Evolutionary conservation across 2,888 invertebrate species (phyloP).

Genomic region (Plagodis dolabraria): DNA sequence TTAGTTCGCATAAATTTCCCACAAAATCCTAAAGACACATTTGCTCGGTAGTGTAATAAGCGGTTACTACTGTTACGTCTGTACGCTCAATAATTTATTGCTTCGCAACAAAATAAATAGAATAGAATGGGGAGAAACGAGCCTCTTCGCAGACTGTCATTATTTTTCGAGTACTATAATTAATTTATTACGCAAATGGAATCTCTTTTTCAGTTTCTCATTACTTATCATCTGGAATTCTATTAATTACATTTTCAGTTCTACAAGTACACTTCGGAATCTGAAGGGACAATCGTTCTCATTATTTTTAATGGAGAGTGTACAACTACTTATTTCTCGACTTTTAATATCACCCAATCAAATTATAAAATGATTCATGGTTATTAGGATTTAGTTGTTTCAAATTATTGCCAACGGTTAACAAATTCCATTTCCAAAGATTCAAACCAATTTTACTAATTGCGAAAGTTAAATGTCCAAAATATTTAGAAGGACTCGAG

Average conservation of each 20-base stretch:
- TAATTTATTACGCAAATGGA: slow-evolving; percentile 19
- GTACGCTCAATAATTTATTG: slow-evolving; percentile 32
- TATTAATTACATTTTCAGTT: slow-evolving; percentile 23
- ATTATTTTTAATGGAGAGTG: slow-evolving; percentile 39
- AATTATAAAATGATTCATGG: slow-evolving; percentile 40
- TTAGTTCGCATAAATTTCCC: slow-evolving; percentile 66
- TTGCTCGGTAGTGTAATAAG: slow-evolving; percentile 47
- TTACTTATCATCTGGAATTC: slow-evolving; percentile 19
- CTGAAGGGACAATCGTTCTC: slow-evolving; percentile 29
- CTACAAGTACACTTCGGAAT: slow-evolving; percentile 13
- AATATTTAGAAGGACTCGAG: slow-evolving; percentile 37
- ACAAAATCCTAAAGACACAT: slow-evolving; percentile 53
- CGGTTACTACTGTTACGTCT: slow-evolving; percentile 34
- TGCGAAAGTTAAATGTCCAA: slow-evolving; percentile 49
- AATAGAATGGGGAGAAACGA: slow-evolving; percentile 29
- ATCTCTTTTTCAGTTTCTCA: slow-evolving; percentile 13
- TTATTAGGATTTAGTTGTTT: slow-evolving; percentile 42
- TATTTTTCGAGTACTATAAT: slow-evolving; percentile 23
- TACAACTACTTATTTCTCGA: slow-evolving; percentile 29
- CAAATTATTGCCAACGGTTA: slow-evolving; percentile 42
- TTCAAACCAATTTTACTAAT: slow-evolving; percentile 42
- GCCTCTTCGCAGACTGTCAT: slow-evolving; percentile 24
- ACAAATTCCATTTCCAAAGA: slow-evolving; percentile 45
- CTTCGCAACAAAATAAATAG: slow-evolving; percentile 30
- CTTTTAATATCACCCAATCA: slow-evolving; percentile 32